Evolutionary conservation across 2,888 invertebrate genomes (phyloP).

Genomic region (Megamerina dolium): DNA sequence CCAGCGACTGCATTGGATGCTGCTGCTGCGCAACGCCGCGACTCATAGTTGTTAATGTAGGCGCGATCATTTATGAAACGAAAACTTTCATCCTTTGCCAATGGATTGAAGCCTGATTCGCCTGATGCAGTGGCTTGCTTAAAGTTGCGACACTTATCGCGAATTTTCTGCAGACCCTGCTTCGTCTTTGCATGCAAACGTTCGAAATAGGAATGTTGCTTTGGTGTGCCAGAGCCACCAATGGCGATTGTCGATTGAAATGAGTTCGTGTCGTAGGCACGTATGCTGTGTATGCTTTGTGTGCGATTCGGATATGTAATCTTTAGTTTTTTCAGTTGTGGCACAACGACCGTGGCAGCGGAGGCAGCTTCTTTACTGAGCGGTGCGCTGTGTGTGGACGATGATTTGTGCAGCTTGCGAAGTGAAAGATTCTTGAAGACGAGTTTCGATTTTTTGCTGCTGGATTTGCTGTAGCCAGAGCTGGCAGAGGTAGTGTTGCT

Average conservation of each 20-base stretch:
- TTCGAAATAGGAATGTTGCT: constrained; percentile 37
- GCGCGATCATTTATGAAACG: constrained; percentile 43
- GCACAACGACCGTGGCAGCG: constrained; percentile 22
- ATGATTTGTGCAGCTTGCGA: constrained; percentile 27
- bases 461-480: not conserved
- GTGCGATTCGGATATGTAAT: constrained; percentile 47
- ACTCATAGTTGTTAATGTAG: constrained; percentile 42
- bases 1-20: constrained; percentile 1
- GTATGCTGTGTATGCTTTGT: constrained; percentile 36
- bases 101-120: constrained; percentile 37
- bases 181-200: constrained; percentile 45
- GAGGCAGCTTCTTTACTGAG: not conserved
- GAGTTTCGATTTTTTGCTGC: constrained; percentile 4
- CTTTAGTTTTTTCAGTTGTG: constrained; percentile 40
- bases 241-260: constrained; percentile 2
- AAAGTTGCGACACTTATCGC: constrained; percentile 45
- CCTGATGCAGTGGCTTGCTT: constrained; percentile 24
- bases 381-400: constrained; percentile 11
- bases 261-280: constrained; percentile 25
- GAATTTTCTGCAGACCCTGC: constrained; percentile 43
- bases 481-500: too few relatives aligned
- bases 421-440: constrained; percentile 40
- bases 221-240: constrained; percentile 15
- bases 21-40: constrained; percentile 33
- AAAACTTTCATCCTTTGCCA: constrained; percentile 44